Percentiles rank a stretch among this genome's conserved stretches.
Conservation (phyloP, 1,140 invertebrate species). For the Orchesella cincta region DNA sequence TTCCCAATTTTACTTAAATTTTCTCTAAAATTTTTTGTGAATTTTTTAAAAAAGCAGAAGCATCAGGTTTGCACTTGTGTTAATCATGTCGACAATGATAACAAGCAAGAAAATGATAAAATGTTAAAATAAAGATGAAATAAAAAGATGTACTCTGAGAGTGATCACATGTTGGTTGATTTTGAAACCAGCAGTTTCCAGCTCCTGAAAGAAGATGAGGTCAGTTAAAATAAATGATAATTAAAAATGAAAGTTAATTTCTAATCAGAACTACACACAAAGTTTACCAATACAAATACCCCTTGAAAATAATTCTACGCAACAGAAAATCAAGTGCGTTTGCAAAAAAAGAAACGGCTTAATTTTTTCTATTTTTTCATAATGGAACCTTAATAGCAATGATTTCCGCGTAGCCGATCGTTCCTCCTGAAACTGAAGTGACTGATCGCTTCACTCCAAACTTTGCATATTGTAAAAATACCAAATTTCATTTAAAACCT, state of each 20-base stretch:
- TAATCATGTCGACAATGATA: background rate
- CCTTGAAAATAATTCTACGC: no score
- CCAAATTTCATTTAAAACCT: no score
- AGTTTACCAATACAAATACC: conserved; percentile 19
- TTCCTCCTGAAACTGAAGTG: conserved; percentile 80
- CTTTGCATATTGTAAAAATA: no score
- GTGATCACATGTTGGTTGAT: conserved; percentile 49
- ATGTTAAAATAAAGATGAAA: conserved; percentile 20
- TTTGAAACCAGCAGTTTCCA: conserved; percentile 49
- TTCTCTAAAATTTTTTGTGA: no score
- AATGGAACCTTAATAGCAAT: conserved; percentile 92
- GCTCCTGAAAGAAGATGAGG: conserved; percentile 46
- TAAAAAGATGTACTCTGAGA: conserved; percentile 45
- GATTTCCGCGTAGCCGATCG: conserved; percentile 87
- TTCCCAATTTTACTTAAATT: background rate
- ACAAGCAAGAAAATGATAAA: conserved; percentile 31
- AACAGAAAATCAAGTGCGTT: no score
- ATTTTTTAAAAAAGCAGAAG: background rate
- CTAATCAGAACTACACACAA: no score
- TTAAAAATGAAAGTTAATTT: no score
- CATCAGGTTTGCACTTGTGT: background rate
- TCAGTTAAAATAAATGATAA: conserved; percentile 37
- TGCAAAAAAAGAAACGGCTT: conserved; percentile 27
- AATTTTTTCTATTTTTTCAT: conserved; percentile 30
- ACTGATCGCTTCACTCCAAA: conserved; percentile 88